Evolutionary conservation across 1,140 invertebrate species (phyloP), one percentile per base, ranked within the genome.

Genomic region (Microplitis demolitor): DNA sequence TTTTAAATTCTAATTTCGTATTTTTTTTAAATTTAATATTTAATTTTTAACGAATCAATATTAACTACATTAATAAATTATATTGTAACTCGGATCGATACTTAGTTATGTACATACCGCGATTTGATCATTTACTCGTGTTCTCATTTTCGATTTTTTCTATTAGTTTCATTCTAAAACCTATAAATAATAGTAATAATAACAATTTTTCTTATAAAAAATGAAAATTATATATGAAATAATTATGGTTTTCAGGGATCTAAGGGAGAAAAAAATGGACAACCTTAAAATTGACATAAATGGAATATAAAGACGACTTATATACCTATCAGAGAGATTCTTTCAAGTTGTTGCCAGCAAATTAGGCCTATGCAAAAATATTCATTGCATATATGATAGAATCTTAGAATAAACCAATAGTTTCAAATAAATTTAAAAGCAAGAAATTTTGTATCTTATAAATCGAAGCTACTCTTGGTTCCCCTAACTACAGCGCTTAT

Each of bases 181-280:
- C 5, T 14, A 54, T n/a, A 14, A 16, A 54, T 13, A n/a, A n/a
- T 14, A 8, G 6, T 8, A 50, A 50, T 50, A 50, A 50, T 8
- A 50, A 50, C 45, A 13, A 5, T 54, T n/a, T 14, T 14, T 13
- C 4, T 14, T 54, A 14, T n/a, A 54, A 54, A 54, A 54, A 54
- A 54, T 54, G 5, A n/a, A 16, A 4, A 4, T 53, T 54, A 16
- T 54, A 3, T 54, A 54, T 50, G 13, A 14, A 54, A 16, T 54
- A 45, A 45, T 45, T 45, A 4, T 39, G 37, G 81, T 73, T 87
- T 88, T 66, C 86, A 91, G 90, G 90, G 90, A 90, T 88, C 89
- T 88, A 90, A 91, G 89, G 88, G 89, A 90, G 89, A 91, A 90
- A 90, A 91, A 90, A 91, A 90, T 88, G 88, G 90, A 90, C 90